Evolutionary conservation across 1,140 invertebrate species (phyloP), one percentile per base, ranked within the genome.

Genomic region (Cardiocondyla obscurior): DNA sequence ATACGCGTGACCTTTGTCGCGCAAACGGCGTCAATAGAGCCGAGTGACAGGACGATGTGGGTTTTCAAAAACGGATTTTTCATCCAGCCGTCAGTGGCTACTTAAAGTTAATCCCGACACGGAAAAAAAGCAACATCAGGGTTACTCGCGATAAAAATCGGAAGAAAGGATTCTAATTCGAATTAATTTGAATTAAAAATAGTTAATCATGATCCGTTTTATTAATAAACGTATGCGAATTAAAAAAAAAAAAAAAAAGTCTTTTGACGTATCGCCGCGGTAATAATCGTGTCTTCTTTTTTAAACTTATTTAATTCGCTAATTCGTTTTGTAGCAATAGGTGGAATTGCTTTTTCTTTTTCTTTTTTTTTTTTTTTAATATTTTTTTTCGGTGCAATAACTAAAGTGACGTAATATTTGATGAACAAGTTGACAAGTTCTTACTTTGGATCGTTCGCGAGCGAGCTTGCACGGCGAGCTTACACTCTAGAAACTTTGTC

Each of bases 61-160:
- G 85, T 88, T 88, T 85, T 82, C 83, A 87, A 85, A 87, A 87
- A 87, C 70, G 30, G 65, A 85, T 88, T 87, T 87, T 73, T 87
- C 82, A 88, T 77, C 70, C 19, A 4, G 22, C 49, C 30, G 76
- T 87, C 76, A 73, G 62, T 84, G 16, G 5, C 69, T 22, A 55
- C 53, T 87, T 60, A 65, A 58, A 62, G 28, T 53, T 81, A 73
- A 84, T 83, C n/a, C 25, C 2, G 3, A 19, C 22, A 28, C 25
- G 12, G 39, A 10, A 49, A n/a, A 53, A 10, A 49, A 16, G 16
- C 60, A 36, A 53, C 55, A 67, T 77, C 30, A 22, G 22, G 28
- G 46, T 51, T 10, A 39, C 12, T 1, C 10, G 28, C 25, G 14
- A 51, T 49, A 53, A 60, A 53, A 76, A 39, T 65, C 2, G 0